Evolutionary conservation across 2,797 vertebrate genomes (phyloP), one percentile per base, ranked within the genome.

Genomic region (Pteropus rufus): DNA sequence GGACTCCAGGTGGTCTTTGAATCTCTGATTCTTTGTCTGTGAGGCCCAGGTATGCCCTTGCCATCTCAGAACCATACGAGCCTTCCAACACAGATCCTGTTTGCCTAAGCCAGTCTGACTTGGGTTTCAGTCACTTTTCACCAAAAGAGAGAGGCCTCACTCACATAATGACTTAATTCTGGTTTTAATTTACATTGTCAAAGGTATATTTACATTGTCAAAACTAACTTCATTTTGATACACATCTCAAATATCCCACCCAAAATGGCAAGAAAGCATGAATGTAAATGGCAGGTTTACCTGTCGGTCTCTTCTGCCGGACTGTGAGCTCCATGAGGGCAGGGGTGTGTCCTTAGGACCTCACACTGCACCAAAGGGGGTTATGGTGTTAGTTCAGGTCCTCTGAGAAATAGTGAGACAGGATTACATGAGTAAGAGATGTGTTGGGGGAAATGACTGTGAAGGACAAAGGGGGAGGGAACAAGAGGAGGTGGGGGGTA

Each of bases 191-290:
- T 75, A 54, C 8, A 58, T 21, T 46, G 44, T 83, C 36, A 79
- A 94, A 76, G 84, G 84, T 60, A 29, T 60, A 92, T 91, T 91
- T 73, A 54, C 10, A 64, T 21, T 46, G 46, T 80, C 36, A 84
- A 94, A 88, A 75, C 75, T 44, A 85, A 54, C n/a, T 89, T 94
- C 60, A 62, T 60, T 91, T 91, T 64, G 41, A 82, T 15, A 82
- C 46, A 58, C 39, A 62, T 81, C 72, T 49, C 44, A 49, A 49
- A 49, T 18, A 52, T 75, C 58, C 44, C 41, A 64, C 41, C 58
- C 41, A n/a, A 46, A 82, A 82, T 64, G 19, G 21, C n/a, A 46
- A 64, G 39, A 64, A 81, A 82, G n/a, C 23, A 82, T 64, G 58
- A 62, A 64, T 31, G 19, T 46, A 24, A 64, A 82, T 82, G 58